Percentiles rank a stretch among this genome's conserved stretches.
These are phyloP conservation scores for Sakesphorus luctuosus DNA, from an alignment of 2,113 vertebrate species.

Conservation along the genomic window DNA sequence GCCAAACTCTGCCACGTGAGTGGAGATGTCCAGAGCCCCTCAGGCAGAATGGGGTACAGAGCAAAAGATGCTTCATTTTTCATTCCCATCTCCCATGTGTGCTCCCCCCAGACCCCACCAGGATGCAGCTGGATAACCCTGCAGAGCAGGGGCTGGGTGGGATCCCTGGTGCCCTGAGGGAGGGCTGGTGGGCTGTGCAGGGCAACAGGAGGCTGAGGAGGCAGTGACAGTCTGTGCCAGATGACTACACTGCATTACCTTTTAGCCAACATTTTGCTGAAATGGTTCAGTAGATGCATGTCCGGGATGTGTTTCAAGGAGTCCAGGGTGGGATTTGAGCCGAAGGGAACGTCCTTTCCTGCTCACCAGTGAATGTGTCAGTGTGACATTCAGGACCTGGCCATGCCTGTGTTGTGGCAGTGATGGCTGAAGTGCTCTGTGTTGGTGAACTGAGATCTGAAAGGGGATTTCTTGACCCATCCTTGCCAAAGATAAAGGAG, in stretches of 20 bases:
- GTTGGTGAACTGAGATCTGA: background rate
- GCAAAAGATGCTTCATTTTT: background rate
- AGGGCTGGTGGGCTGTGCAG: background rate
- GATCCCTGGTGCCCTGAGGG: background rate
- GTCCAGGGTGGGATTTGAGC: background rate
- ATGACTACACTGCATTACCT: background rate
- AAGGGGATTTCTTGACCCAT: background rate
- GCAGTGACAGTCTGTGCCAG: fast-evolving
- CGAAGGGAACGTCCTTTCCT: background rate
- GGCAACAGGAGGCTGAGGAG: background rate
- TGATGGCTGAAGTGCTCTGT: background rate
- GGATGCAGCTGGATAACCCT: background rate
- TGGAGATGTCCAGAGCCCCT: background rate
- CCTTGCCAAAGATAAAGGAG: background rate
- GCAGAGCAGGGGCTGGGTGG: background rate
- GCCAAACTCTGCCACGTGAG: background rate
- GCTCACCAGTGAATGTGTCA: background rate
- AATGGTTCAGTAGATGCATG: background rate
- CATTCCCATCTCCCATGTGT: background rate
- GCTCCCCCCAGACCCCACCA: background rate
- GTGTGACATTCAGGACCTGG: background rate
- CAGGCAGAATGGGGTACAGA: background rate
- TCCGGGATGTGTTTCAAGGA: background rate
- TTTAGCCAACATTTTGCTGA: background rate
- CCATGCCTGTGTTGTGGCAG: fast-evolving